Evolutionary conservation across 2,797 vertebrate species (phyloP).

Genomic region (Arremon aurantiirostris): DNA sequence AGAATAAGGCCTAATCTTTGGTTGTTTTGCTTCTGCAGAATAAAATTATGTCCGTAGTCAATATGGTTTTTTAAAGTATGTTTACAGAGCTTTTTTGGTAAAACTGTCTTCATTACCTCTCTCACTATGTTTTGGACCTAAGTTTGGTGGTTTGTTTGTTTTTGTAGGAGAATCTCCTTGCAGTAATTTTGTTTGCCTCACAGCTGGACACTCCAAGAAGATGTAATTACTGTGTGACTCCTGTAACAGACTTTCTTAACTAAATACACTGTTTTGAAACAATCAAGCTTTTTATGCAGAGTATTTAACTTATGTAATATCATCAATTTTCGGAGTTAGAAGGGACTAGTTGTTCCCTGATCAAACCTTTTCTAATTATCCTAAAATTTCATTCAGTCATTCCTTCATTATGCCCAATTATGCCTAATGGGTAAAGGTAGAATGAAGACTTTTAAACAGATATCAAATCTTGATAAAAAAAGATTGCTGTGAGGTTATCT

Average conservation of each 20-base stretch:
- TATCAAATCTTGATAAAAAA: not conserved
- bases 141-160: not conserved
- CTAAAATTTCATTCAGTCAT: not conserved
- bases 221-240: not conserved
- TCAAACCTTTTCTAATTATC: not conserved
- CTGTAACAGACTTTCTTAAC: not conserved
- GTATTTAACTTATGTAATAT: not conserved
- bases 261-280: not conserved
- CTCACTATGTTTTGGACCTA: not conserved
- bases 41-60: not conserved
- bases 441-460: not conserved
- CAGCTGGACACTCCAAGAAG: not conserved
- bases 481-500: not conserved
- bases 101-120: not conserved
- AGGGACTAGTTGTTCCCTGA: not conserved
- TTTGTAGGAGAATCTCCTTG: not conserved
- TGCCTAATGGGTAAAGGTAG: not conserved
- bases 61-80: not conserved
- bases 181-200: not conserved
- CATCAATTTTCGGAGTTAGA: not conserved
- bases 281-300: not conserved
- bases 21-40: not conserved
- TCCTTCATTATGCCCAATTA: not conserved
- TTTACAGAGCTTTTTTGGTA: not conserved
- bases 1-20: not conserved